Conservation (phyloP, 35 echinoderm and acorn worm species). For the Apostichopus japonicus region DNA sequence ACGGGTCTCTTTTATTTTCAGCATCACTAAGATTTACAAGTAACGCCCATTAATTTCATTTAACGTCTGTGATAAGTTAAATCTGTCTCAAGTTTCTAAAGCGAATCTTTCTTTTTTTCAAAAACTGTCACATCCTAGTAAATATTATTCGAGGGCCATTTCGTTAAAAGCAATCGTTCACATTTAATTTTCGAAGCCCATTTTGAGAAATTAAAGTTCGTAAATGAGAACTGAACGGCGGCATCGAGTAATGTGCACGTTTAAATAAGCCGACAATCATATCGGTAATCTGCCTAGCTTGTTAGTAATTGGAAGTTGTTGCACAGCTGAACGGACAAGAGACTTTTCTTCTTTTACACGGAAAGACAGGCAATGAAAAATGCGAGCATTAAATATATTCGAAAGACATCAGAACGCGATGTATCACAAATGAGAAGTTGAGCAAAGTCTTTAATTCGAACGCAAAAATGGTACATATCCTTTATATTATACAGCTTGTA, state of each 20-base stretch:
- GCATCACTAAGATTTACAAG: constrained; percentile 18
- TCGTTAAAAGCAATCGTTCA: constrained; percentile 47
- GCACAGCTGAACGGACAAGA: constrained; percentile 31
- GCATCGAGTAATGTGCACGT: no score
- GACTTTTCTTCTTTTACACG: neutral
- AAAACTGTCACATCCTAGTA: constrained; percentile 31
- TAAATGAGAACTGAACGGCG: neutral
- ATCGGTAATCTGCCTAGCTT: neutral
- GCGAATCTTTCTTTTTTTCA: neutral
- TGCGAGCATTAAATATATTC: no score
- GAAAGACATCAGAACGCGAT: no score
- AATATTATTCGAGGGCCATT: constrained; percentile 45
- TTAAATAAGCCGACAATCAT: neutral
- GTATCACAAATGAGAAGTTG: no score
- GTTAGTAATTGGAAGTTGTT: neutral
- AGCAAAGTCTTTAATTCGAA: no score
- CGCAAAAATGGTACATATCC: no score
- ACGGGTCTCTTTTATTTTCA: neutral
- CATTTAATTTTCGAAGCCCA: constrained; percentile 27
- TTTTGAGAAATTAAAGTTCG: constrained; percentile 3
- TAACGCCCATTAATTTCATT: constrained; percentile 17
- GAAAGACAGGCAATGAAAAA: neutral
- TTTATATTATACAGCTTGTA: no score
- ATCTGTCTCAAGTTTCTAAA: neutral
- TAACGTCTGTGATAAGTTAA: neutral